Conservation (phyloP, 2,797 vertebrate genomes). For the Thamnophis elegans region DNA sequence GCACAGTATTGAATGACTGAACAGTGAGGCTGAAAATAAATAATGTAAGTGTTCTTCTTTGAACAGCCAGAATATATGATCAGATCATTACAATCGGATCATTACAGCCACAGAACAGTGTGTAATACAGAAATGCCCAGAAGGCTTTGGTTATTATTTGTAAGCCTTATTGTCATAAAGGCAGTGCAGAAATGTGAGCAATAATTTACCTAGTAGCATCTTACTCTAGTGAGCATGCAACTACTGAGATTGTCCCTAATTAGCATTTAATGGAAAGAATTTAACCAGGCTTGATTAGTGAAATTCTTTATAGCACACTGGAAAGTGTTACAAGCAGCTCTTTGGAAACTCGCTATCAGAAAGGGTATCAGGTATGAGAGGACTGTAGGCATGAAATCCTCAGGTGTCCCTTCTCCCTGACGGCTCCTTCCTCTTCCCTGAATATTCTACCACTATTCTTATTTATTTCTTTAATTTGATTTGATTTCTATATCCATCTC, state of each 20-base stretch:
- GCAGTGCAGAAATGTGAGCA: background rate
- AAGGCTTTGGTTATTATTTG: slow-evolving; percentile 20
- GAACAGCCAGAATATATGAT: slow-evolving; percentile 23
- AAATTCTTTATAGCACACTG: background rate
- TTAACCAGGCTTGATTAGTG: background rate
- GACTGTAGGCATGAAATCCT: background rate
- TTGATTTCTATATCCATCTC: no score
- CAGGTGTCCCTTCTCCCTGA: background rate
- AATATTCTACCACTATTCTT: background rate
- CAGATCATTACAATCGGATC: slow-evolving; percentile 31
- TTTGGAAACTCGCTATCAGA: background rate
- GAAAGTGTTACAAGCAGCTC: background rate
- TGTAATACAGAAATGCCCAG: background rate
- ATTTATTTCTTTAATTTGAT: background rate
- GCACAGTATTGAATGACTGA: background rate
- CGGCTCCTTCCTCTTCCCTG: background rate
- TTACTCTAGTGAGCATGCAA: background rate
- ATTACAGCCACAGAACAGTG: slow-evolving; percentile 15
- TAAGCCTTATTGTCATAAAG: slow-evolving; percentile 1
- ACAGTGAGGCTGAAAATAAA: slow-evolving; percentile 39
- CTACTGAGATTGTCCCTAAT: background rate
- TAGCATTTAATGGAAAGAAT: background rate
- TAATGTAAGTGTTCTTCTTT: slow-evolving; percentile 25
- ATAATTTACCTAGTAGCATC: background rate
- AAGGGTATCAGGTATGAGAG: background rate